Evolutionary conservation across 2,797 vertebrate species (phyloP), one percentile per base, ranked within the genome.

Genomic region (Melanotaenia nigrans): DNA sequence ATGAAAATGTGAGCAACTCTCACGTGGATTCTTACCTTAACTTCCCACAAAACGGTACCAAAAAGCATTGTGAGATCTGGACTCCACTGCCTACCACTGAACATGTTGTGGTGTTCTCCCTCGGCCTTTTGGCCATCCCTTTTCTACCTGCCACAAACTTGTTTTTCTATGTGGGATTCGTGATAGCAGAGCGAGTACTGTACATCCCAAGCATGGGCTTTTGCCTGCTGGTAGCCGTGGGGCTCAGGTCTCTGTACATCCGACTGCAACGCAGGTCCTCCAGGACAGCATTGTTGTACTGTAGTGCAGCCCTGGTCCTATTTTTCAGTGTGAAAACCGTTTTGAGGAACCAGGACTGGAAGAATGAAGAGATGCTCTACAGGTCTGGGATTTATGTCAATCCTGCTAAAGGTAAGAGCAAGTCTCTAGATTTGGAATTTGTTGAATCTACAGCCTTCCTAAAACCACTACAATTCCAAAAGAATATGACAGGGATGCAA

Each of bases 151-250:
- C 98, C 87, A 98, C 96, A 59, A 99, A 99, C 92, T 84, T 99
- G 54, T 99, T 99, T 95, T 99, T 99, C 92, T 99, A 99, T 35
- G 98, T 99, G 4, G 98, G 98, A 56, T 99, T 99, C 90, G 98
- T 99, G 87, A 97, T 99, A 84, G 98, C 98, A 65, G 98, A 99
- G 94, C 94, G 98, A 89, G 96, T 99, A 8, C 95, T 99, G 56
- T 99, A 99, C 95, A 97, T 99, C 87, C 98, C 98, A 81, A 99
- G 98, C 91, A 99, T 99, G 98, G 98, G 98, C 90, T 99, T 98
- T 85, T 99, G 97, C 92, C 94, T 99, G 87, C 94, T 99, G 90
- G 92, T 99, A 81, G 96, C 97, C 2, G 95, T 96, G 81, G 97
- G 96, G 71, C 86, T 96, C 91, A 95, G 98, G 87, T 94, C 96